phyloP scores from a whole-genome alignment of 2,797 vertebrate genomes.

The Tenualosa thibaudeaui region DNA sequence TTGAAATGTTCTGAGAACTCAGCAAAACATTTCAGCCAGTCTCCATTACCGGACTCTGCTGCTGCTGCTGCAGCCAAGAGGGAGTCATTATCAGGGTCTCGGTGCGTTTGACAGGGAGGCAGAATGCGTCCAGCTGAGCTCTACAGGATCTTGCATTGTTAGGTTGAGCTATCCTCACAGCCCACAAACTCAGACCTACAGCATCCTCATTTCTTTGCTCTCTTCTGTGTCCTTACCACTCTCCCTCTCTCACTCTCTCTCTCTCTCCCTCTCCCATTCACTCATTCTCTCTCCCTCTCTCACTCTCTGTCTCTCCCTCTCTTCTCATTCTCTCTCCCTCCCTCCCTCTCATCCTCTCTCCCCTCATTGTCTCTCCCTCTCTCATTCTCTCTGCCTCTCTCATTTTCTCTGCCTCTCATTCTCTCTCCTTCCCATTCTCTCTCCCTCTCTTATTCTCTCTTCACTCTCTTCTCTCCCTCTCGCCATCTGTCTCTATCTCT shows the following conservation, averaged over 20 bases:
- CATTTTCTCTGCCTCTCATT: neutral
- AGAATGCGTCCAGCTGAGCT: slow-evolving; percentile 29
- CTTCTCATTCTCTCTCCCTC: neutral
- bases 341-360: neutral
- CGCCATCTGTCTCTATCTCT: neutral
- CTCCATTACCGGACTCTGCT: neutral
- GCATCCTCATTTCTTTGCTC: neutral
- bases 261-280: neutral
- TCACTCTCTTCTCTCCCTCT: neutral
- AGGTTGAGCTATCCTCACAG: neutral
- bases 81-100: neutral
- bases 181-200: neutral
- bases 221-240: neutral
- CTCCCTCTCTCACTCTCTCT: neutral
- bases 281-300: neutral
- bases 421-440: neutral
- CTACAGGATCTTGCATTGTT: slow-evolving; percentile 9
- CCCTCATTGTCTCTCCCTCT: neutral
- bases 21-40: neutral
- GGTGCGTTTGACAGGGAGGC: neutral
- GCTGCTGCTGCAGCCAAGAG: neutral
- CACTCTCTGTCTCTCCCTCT: neutral
- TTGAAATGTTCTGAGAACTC: neutral
- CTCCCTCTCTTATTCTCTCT: neutral
- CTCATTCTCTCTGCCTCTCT: neutral